Percentiles rank a stretch among this genome's conserved stretches.
These are phyloP conservation scores for Zoroaster sp. DNA, from an alignment of 53 echinoderm and acorn worm genomes.

Conservation along the genomic window DNA sequence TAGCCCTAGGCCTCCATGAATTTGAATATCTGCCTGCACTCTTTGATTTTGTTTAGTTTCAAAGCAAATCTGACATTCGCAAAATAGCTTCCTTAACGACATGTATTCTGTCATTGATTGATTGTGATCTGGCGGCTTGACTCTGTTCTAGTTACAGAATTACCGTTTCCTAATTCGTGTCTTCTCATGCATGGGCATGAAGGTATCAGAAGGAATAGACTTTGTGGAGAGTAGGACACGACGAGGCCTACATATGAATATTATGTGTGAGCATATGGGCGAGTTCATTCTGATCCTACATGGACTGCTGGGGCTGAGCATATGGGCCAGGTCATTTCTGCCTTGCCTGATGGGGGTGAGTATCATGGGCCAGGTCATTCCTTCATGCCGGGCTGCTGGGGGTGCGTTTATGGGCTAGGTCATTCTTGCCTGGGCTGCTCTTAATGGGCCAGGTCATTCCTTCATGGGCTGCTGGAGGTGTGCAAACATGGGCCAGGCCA, in stretches of 20 bases:
- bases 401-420: too few relatives aligned
- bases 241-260: not conserved
- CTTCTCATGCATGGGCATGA: conserved; percentile 46
- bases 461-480: too few relatives aligned
- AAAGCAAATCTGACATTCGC: not conserved
- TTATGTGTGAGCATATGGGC: not conserved
- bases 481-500: too few relatives aligned
- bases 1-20: too few relatives aligned
- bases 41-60: not conserved
- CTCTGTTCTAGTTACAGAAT: conserved; percentile 7
- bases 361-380: too few relatives aligned
- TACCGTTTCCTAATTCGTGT: conserved; percentile 23
- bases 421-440: too few relatives aligned
- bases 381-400: too few relatives aligned
- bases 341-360: too few relatives aligned
- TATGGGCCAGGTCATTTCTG: not conserved
- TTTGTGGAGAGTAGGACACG: conserved; percentile 16
- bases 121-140: conserved; percentile 23
- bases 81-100: not conserved
- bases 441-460: too few relatives aligned
- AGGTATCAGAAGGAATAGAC: conserved; percentile 27
- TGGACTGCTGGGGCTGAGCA: not conserved
- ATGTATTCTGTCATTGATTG: conserved; percentile 25
- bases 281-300: not conserved
- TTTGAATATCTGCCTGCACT: too few relatives aligned